Evolutionary conservation across 2,888 invertebrate species (phyloP).

Genomic region (Tiliacea aurago): DNA sequence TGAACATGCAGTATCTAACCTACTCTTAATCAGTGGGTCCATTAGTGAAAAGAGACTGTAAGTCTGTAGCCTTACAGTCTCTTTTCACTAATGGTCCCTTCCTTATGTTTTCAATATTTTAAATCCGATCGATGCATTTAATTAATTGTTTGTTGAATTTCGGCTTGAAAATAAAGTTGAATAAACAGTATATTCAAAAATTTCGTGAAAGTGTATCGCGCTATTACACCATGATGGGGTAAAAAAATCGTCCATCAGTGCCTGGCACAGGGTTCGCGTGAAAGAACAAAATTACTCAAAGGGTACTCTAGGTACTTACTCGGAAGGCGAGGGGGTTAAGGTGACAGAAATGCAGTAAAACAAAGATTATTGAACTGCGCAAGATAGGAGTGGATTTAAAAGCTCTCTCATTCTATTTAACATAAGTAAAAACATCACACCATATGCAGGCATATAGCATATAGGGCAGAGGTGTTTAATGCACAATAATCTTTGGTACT

Average conservation of each 20-base stretch:
- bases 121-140: not conserved
- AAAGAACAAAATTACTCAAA: slow-evolving; percentile 24
- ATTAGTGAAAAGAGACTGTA: too few species aligned
- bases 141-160: not conserved
- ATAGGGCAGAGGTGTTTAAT: not conserved
- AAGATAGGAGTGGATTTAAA: not conserved
- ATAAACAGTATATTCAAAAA: not conserved
- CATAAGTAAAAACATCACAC: not conserved
- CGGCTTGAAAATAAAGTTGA: slow-evolving; percentile 4
- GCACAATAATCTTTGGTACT: too few species aligned
- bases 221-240: slow-evolving; percentile 44
- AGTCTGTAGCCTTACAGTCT: too few species aligned
- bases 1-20: too few species aligned
- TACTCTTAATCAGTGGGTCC: too few species aligned
- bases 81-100: too few species aligned
- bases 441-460: too few species aligned
- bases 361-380: not conserved
- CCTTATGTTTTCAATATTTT: not conserved
- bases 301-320: slow-evolving; percentile 12
- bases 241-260: slow-evolving; percentile 45
- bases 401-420: not conserved
- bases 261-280: slow-evolving; percentile 55
- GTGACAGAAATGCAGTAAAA: slow-evolving; percentile 23
- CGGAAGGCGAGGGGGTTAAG: slow-evolving; percentile 1
- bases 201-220: slow-evolving; percentile 34